phyloP scores from a whole-genome alignment of 2,888 invertebrate genomes.

The Athalia rosae region DNA sequence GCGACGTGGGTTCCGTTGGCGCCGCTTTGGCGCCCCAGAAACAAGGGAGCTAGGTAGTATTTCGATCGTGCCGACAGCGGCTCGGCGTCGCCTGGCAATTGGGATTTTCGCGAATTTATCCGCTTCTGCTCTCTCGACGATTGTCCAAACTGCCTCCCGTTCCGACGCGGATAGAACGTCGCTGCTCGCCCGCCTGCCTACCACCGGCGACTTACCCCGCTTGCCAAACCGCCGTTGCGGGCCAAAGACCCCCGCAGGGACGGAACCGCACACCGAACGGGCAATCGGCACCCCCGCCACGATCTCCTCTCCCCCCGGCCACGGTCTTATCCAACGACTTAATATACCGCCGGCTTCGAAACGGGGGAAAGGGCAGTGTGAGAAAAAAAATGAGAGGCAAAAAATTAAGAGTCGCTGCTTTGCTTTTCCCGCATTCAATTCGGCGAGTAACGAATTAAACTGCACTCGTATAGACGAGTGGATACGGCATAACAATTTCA shows the following conservation, averaged over 20 bases:
- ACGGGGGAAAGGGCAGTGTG: not conserved
- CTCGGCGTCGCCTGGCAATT: constrained; percentile 44
- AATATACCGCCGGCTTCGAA: not conserved
- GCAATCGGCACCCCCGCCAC: constrained; percentile 15
- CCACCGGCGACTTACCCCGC: not conserved
- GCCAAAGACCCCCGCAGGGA: constrained; percentile 24
- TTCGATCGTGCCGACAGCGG: constrained; percentile 43
- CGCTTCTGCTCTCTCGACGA: constrained; percentile 41
- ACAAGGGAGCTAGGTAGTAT: constrained; percentile 44
- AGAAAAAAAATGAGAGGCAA: too few species aligned
- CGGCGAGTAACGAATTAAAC: too few species aligned
- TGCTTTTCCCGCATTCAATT: too few species aligned
- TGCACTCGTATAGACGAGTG: too few species aligned
- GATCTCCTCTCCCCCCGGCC: not conserved
- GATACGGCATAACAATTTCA: too few species aligned
- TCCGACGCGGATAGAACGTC: constrained; percentile 18
- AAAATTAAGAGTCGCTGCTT: too few species aligned
- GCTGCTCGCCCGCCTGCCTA: not conserved
- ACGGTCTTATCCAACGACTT: not conserved
- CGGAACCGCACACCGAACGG: constrained; percentile 22
- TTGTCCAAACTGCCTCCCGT: constrained; percentile 38
- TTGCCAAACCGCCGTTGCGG: constrained; percentile 37
- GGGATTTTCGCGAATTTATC: constrained; percentile 41
- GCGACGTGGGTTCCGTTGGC: constrained; percentile 28
- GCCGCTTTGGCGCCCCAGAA: constrained; percentile 42